Evolutionary conservation across 2,888 invertebrate genomes (phyloP), one percentile per base, ranked within the genome.

Genomic region (Exephanes ischioxanthus): DNA sequence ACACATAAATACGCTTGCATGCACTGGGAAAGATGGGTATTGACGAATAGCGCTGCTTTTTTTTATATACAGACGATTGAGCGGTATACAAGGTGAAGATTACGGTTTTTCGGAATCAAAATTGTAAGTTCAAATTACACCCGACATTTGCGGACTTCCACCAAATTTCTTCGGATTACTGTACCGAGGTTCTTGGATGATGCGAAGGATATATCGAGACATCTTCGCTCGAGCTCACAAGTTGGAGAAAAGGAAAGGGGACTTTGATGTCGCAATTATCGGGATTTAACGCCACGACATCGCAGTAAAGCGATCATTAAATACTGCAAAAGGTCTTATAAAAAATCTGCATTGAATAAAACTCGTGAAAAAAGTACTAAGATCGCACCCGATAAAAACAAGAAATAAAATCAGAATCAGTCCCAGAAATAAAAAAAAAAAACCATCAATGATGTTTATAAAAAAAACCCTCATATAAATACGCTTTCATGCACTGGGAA

Each of bases 161-260:
- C 30, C 37, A 81, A 75, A 76, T 68, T 79, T 76, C 26, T n/a
- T 61, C 63, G 37, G 66, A 33, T 82, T 71, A 71, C 61, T 61
- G 19, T 33, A 70, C 26, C 45, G 9, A 41, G 68, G 22, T 80
- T 53, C 63, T 45, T 16, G 55, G 19, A 26, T 33, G 68, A 82
- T 70, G 3, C 76, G 75, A n/a, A 22, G 33, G 37, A 68, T 67
- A 45, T 45, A 26, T 55, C 55, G 45, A 55, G 14, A 45, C 45
- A 22, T 16, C 45, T 51, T 45, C 53, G 58, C 51, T 53, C 37
- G 3, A 33, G 26, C 33, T 67, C 58, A 9, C 41, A 26, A 16
- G 14, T 22, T 26, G 16, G 19, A 22, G 9, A 6, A 14, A 71
- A 53, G 58, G 53, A 72, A 53, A 33, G 33, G 2, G 26, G 9